Percentiles rank a stretch among this genome's conserved stretches.
phyloP scores from a whole-genome alignment of 1,140 invertebrate species.

The Ruditapes philippinarum region DNA sequence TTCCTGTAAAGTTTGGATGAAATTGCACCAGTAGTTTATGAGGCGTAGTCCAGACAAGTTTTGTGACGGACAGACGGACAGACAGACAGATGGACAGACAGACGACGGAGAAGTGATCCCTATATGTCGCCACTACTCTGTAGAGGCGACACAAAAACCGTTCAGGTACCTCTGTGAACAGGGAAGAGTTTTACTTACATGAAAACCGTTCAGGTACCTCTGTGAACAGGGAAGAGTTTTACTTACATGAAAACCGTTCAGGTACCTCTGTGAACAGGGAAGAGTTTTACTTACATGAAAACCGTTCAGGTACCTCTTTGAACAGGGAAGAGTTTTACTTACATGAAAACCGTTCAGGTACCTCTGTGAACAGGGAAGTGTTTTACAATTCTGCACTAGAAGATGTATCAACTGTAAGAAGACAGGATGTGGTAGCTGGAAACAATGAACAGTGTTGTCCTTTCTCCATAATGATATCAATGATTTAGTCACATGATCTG shows the following conservation, averaged over 20 bases:
- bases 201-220: not conserved
- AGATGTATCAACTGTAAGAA: slow-evolving; percentile 71
- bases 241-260: not conserved
- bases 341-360: slow-evolving; percentile 78
- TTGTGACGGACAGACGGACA: too few relatives aligned
- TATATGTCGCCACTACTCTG: too few relatives aligned
- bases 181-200: slow-evolving; percentile 61
- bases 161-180: slow-evolving; percentile 72
- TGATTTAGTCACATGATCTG: slow-evolving; percentile 61
- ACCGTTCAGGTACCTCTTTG: not conserved
- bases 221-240: not conserved
- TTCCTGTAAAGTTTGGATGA: too few relatives aligned
- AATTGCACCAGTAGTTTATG: too few relatives aligned
- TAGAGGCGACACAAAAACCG: slow-evolving; percentile 78
- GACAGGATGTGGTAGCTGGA: slow-evolving; percentile 71
- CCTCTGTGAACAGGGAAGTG: slow-evolving; percentile 69
- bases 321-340: slow-evolving; percentile 46
- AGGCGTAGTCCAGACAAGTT: too few relatives aligned
- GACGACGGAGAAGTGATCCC: too few relatives aligned
- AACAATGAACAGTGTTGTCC: slow-evolving; percentile 76
- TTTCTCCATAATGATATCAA: slow-evolving; percentile 70
- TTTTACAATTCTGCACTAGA: slow-evolving; percentile 69
- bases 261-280: not conserved
- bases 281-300: slow-evolving; percentile 20
- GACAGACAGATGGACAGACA: too few relatives aligned